Evolutionary conservation across 2,113 vertebrate species (phyloP), one percentile per base, ranked within the genome.

Genomic region (Scomber colias): DNA sequence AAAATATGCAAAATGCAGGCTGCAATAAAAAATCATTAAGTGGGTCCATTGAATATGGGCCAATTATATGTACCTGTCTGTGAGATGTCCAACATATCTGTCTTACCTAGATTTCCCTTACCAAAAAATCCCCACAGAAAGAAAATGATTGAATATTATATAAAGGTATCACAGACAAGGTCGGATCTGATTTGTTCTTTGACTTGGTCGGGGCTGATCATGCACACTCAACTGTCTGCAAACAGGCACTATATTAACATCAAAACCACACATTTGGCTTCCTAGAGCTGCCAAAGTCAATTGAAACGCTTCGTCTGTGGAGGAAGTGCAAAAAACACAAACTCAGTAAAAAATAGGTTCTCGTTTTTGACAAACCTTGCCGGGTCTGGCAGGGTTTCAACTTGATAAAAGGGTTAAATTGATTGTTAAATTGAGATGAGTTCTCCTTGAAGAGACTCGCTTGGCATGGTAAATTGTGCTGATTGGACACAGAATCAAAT

Each of bases 401-500:
- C 60, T 60, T 69, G 19, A 86, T 73, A 83, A 87, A 66, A 78
- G 76, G 86, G 53, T n/a, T 21, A 55, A 12, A 55, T 9, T 21
- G 19, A 21, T 55, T 55, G 71, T 79, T 77, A 67, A 86, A 91
- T 84, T 87, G 84, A 92, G 78, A 81, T 0, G 15, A 51, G 78
- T 68, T 87, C 69, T 77, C 70, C 84, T 84, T 77, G 60, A 77
- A 84, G 85, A 84, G 74, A 68, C 40, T 78, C 7, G 3, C 86
- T 84, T 35, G 67, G 78, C 82, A 84, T 69, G 84, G 45, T 79
- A 86, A 90, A 91, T 89, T 78, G 79, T 48, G 81, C 75, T 68
- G 81, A 93, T 90, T 88, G 82, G 92, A 91, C 89, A 91, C 85
- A 89, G 87, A 93, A 90, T 92, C 90, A 93, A 93, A 94, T 93